Conservation (phyloP, 2,797 vertebrate species). For the Semaprochilodus insignis region DNA sequence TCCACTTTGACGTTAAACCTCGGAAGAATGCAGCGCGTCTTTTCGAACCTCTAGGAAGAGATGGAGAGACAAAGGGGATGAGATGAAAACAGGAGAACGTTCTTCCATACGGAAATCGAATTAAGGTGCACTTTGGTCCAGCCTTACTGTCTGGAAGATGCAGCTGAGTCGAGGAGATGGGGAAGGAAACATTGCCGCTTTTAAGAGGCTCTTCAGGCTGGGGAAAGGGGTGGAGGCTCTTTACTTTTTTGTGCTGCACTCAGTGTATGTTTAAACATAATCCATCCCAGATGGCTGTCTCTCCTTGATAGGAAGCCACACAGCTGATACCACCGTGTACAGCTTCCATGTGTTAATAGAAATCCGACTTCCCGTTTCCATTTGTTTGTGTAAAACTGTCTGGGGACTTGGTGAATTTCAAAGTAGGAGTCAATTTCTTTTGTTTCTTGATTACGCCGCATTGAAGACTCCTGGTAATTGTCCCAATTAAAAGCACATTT, state of each 20-base stretch:
- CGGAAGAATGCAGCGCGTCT: constrained; percentile 13
- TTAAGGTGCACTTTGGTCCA: constrained; percentile 31
- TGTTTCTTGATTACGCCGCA: constrained; percentile 22
- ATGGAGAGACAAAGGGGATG: constrained; percentile 14
- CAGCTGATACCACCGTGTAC: constrained; percentile 23
- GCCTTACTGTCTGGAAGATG: constrained; percentile 7
- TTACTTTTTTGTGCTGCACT: background rate
- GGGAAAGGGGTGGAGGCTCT: background rate
- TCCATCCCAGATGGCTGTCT: constrained; percentile 15
- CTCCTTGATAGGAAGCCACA: constrained; percentile 31
- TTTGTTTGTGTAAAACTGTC: constrained; percentile 41
- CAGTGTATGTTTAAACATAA: constrained; percentile 21
- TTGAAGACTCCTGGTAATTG: constrained; percentile 28
- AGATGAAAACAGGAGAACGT: constrained; percentile 17
- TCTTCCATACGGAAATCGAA: constrained; percentile 27
- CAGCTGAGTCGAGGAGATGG: background rate
- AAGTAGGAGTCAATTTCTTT: constrained; percentile 16
- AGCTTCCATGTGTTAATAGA: constrained; percentile 28
- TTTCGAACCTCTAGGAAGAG: constrained; percentile 25
- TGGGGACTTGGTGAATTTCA: constrained; percentile 20
- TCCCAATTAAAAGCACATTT: constrained; percentile 48
- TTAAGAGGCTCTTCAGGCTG: constrained; percentile 18
- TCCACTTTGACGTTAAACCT: constrained; percentile 27
- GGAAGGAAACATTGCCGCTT: constrained; percentile 21
- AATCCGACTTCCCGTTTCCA: constrained; percentile 29